phyloP scores from a whole-genome alignment of 2,888 invertebrate species.

The Schrankia costaestrigalis region DNA sequence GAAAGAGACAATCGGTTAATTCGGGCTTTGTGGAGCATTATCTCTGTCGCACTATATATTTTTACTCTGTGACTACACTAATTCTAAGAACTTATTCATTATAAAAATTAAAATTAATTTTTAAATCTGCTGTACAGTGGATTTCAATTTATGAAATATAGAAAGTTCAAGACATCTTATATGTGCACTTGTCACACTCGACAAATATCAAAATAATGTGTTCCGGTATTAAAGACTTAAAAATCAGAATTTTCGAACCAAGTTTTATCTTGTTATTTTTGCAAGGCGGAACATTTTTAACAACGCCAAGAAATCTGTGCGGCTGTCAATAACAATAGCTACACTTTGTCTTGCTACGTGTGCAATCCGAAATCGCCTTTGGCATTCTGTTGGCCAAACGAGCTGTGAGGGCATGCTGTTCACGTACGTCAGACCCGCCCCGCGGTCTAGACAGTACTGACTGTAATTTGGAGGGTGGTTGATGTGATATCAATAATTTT shows the following conservation, averaged over 20 bases:
- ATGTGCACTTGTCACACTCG: too few species aligned
- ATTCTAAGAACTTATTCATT: too few species aligned
- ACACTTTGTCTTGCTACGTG: conserved; percentile 56
- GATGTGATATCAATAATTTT: conserved; percentile 36
- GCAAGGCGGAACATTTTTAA: not conserved
- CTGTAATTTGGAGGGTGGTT: conserved; percentile 33
- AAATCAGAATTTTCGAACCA: conserved; percentile 1
- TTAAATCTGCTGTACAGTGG: too few species aligned
- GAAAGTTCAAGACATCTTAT: too few species aligned
- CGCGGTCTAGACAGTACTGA: conserved; percentile 34
- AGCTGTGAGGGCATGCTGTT: conserved; percentile 49
- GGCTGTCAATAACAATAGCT: conserved; percentile 46
- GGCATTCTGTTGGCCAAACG: conserved; percentile 53
- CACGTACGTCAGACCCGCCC: conserved; percentile 52
- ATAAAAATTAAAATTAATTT: too few species aligned
- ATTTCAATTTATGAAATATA: too few species aligned
- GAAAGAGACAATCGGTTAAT: too few species aligned
- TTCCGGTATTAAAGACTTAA: not conserved
- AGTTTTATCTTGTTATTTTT: too few species aligned
- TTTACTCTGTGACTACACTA: too few species aligned
- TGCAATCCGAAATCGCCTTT: conserved; percentile 53
- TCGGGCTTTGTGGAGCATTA: too few species aligned
- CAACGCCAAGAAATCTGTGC: conserved; percentile 38
- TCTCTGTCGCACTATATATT: too few species aligned
- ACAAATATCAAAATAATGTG: too few species aligned